These are phyloP conservation scores for Cheilinus undulatus DNA, from an alignment of 2,113 vertebrate species.

Conservation along the genomic window DNA sequence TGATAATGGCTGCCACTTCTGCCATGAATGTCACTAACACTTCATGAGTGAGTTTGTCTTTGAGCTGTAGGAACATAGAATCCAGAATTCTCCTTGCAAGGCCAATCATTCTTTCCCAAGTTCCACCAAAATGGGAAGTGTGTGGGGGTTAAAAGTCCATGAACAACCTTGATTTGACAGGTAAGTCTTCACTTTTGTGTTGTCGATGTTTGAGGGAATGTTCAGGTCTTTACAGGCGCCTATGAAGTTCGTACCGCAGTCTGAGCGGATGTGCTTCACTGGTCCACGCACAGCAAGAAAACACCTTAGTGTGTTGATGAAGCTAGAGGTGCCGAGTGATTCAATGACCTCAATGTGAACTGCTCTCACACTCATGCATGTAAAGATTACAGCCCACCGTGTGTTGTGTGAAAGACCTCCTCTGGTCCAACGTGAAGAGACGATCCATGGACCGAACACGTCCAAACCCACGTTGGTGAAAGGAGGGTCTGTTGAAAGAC, in stretches of 20 bases:
- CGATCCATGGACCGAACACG: constrained; percentile 38
- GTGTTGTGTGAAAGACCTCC: constrained; percentile 6
- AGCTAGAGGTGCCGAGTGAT: constrained; percentile 29
- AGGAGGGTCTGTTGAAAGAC: constrained; percentile 26
- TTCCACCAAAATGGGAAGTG: not conserved
- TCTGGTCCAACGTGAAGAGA: constrained; percentile 18
- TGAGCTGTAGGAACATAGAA: constrained; percentile 16
- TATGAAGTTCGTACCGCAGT: constrained; percentile 46
- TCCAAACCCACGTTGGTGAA: constrained; percentile 44
- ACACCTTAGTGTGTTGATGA: constrained; percentile 27
- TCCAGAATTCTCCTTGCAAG: constrained; percentile 31
- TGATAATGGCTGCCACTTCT: no score
- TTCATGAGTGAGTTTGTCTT: constrained; percentile 23
- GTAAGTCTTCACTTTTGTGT: constrained; percentile 29
- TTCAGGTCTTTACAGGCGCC: constrained; percentile 32
- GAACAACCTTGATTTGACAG: constrained; percentile 10
- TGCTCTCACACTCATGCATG: constrained; percentile 31
- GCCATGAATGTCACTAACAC: constrained; percentile 30
- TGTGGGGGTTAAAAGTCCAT: constrained; percentile 32
- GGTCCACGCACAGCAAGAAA: constrained; percentile 14
- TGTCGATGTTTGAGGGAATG: no score
- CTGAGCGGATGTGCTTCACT: constrained; percentile 30
- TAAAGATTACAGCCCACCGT: constrained; percentile 50
- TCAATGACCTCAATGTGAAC: constrained; percentile 48
- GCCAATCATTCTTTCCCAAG: constrained; percentile 46